Conservation (phyloP, 2,797 vertebrate species). For the Micropoecilia bifurca region DNA sequence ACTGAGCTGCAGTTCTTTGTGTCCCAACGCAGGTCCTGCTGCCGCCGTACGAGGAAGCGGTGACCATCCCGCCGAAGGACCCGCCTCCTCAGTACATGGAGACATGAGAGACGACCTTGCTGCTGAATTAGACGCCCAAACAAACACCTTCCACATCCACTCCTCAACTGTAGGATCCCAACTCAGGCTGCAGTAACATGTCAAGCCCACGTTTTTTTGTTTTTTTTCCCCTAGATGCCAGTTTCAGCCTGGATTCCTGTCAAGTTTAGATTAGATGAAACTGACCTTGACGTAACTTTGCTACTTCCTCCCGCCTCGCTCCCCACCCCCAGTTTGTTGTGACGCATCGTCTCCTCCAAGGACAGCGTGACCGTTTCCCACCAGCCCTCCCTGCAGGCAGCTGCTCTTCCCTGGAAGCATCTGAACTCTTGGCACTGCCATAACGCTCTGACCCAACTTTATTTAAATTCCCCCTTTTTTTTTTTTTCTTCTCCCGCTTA, state of each 20-base stretch:
- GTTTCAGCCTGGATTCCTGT: conserved; percentile 46
- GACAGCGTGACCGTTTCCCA: conserved; percentile 45
- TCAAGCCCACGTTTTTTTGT: conserved; percentile 31
- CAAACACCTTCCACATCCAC: conserved; percentile 18
- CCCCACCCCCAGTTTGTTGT: conserved; percentile 37
- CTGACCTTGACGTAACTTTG: conserved; percentile 29
- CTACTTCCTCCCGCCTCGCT: conserved; percentile 10
- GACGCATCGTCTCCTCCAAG: conserved; percentile 52
- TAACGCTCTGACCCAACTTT: conserved; percentile 58
- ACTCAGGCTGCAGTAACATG: conserved; percentile 34
- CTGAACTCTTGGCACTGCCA: conserved; percentile 40
- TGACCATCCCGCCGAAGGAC: conserved; percentile 80
- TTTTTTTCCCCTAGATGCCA: conserved; percentile 19
- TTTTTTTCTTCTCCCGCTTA: conserved; percentile 44
- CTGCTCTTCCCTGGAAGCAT: conserved; percentile 43
- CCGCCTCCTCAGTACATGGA: conserved; percentile 82
- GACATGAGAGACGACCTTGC: conserved; percentile 56
- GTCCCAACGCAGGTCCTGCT: conserved; percentile 78
- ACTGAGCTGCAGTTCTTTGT: conserved; percentile 19
- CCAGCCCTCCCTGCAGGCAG: conserved; percentile 34
- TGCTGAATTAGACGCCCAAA: conserved; percentile 26
- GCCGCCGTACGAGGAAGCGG: conserved; percentile 81
- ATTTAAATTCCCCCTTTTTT: conserved; percentile 63
- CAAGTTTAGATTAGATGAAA: conserved; percentile 53
- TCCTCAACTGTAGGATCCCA: conserved; percentile 34